phyloP scores from a whole-genome alignment of 2,797 vertebrate species.

The Catostomus latipinnis region DNA sequence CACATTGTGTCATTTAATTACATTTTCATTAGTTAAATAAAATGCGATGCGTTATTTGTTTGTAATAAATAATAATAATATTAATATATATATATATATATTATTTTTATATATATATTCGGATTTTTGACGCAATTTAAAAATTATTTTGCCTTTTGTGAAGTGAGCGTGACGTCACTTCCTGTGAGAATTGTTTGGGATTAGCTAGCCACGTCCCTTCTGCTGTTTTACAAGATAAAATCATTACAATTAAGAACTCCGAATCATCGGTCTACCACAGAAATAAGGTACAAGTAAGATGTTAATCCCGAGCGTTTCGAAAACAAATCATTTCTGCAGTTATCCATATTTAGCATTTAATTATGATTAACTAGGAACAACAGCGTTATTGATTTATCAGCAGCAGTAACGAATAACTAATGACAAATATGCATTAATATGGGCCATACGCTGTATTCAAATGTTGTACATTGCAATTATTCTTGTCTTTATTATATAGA shows the following conservation, averaged over 20 bases:
- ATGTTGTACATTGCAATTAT: neutral
- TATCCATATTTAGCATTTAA: neutral
- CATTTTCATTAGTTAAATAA: no score
- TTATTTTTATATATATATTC: neutral
- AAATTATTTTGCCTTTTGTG: neutral
- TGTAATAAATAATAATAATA: no score
- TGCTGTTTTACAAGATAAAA: slow-evolving; percentile 14
- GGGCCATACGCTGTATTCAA: neutral
- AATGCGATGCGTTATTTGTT: no score
- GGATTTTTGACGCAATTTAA: neutral
- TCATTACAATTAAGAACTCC: neutral
- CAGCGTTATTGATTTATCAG: neutral
- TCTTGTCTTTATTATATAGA: neutral
- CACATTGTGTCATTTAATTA: no score
- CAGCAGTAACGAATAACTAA: neutral
- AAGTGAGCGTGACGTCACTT: slow-evolving; percentile 7
- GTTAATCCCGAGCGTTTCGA: neutral
- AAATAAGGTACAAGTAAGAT: slow-evolving; percentile 32
- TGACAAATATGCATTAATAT: neutral
- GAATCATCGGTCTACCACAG: neutral
- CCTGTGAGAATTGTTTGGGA: slow-evolving; percentile 13
- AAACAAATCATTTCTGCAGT: neutral
- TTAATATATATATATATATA: no score
- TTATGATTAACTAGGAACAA: neutral
- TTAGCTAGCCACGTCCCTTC: slow-evolving; percentile 43